Percentiles rank a stretch among this genome's conserved stretches.
Conservation (phyloP, 2,113 vertebrate genomes). For the Podocnemis expansa region DNA sequence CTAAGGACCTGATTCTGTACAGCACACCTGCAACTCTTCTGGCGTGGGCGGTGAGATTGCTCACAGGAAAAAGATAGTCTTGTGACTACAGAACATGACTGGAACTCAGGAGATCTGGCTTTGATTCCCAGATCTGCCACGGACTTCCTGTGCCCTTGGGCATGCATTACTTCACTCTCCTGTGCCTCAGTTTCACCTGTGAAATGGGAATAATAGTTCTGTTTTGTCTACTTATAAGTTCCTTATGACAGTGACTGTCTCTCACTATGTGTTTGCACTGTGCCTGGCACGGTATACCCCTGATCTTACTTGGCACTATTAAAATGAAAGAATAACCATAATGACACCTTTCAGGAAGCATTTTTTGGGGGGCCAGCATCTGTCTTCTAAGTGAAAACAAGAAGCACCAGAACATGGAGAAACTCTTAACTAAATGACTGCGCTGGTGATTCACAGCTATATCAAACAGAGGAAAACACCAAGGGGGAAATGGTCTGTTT, state of each 20-base stretch:
- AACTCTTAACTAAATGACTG: constrained; percentile 24
- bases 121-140: not conserved
- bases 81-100: constrained; percentile 27
- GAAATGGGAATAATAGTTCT: not conserved
- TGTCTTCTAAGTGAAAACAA: constrained; percentile 16
- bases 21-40: constrained; percentile 16
- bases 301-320: not conserved
- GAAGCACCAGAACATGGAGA: not conserved
- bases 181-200: constrained; percentile 17
- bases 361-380: not conserved
- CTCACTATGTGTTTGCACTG: not conserved
- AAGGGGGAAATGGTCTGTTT: not conserved
- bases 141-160: not conserved
- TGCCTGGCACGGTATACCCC: not conserved
- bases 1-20: not conserved
- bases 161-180: not conserved
- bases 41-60: not conserved
- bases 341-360: not conserved
- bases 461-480: not conserved
- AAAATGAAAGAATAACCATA: not conserved
- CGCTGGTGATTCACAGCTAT: not conserved
- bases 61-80: not conserved
- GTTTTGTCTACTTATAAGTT: not conserved
- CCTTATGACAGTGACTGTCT: not conserved
- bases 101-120: not conserved